Base-by-base conservation (phyloP, 2,888 invertebrate genomes). In the Epinotia bilunana region DNA sequence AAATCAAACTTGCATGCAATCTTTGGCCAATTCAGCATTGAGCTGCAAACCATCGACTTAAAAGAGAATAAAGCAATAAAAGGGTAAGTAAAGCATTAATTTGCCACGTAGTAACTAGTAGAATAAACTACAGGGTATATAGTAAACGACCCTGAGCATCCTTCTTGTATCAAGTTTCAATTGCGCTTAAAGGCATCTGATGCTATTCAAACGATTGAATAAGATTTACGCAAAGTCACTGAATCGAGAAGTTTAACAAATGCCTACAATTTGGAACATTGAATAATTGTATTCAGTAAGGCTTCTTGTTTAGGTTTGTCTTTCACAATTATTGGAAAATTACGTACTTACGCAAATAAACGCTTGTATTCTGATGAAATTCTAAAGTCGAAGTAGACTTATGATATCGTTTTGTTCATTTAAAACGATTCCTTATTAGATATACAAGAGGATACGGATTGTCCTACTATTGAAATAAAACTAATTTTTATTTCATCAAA, bases 91-190 rank as follows among this genome's bases (percentile, higher is more conserved):
- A 69, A 65, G 74, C 65, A 67, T 65, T 70, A 16, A 61, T 72
- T 73, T 67, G 65, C 58, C 73, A 39, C 39, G 18, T 73, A 46
- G 39, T 18, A 67, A 16, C 7, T 2, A 28, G 16, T 55, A 33
- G 23, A 71, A 64, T 49, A n/a, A 74, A 71, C 65, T 61, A 65
- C 49, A 61, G 60, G 65, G 28, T 43, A 16, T 55, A 69, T 20
- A 28, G 57, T 61, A 69, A 58, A 33, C 46, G 28, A n/a, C 71
- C 55, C 55, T 18, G 39, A 61, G 63, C 58, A 49, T 61, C 43
- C 61, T 43, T 53, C 72, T 80, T 80, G 76, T 71, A 78, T 81
- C 72, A 76, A 79, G n/a, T 79, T 79, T 76, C 63, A 64, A 65
- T 75, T 28, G 74, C 70, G 53, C 39, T 43, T 60, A 33, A 61